Evolutionary conservation across 2,888 invertebrate genomes (phyloP), one percentile per base, ranked within the genome.

Genomic region (Crepidodera aurea): DNA sequence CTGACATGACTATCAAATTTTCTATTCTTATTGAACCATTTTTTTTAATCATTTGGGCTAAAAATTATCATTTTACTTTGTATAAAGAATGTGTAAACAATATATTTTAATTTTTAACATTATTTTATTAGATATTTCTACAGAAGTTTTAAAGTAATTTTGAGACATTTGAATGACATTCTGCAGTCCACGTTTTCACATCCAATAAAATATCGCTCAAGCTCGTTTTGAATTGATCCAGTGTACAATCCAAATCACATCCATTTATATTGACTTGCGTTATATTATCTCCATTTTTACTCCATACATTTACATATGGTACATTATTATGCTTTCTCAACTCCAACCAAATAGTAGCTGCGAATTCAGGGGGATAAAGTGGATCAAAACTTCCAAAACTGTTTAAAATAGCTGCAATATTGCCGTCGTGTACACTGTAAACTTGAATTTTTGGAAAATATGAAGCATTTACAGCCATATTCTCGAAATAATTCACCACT

Each of bases 311-410:
- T 10, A 48, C 27, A 10, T 19, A 29, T 13, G 25, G 10, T 27
- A 22, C 15, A 25, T 19, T 8, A 3, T 27, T 2, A 13, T 16
- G n/a, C 27, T 29, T 25, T 16, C 48, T 25, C 15, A 93, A 81
- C 76, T 93, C 93, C 37, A 92, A 72, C 39, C 92, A 76, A 15
- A 93, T 77, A n/a, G 87, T 84, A 0, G 91, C 84, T 0, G 86
- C 82, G 66, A 88, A 91, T 0, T 84, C 83, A 0, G 91, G 90
- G 70, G 85, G 86, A n/a, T 48, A 27, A 58, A 86, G 86, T 4
- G 82, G 79, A 65, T 88, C 84, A 69, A 84, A 92, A 25, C 92
- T 64, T 16, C 85, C 85, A 1, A 94, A 77, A 0, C 88, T 84
- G 76, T 88, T 88, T 0, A 93, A 82, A 32, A 93, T 70, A 70